phyloP scores from a whole-genome alignment of 2,113 vertebrate genomes.

The Vicugna pacos region DNA sequence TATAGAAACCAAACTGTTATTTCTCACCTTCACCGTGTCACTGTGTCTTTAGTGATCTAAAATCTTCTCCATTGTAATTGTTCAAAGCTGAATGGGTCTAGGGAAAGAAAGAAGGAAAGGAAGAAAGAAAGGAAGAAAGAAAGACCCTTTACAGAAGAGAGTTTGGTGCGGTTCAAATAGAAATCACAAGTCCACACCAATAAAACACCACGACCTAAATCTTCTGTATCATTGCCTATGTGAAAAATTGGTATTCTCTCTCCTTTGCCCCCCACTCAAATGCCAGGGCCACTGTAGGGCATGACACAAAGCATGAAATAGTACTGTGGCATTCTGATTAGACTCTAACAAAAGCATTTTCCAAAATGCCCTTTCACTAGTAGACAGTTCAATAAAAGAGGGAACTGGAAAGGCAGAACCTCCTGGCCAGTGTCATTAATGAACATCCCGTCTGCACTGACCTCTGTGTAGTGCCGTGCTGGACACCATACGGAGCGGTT shows the following conservation, averaged over 20 bases:
- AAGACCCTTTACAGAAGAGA: background rate
- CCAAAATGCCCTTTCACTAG: constrained; percentile 53
- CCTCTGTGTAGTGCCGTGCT: constrained; percentile 27
- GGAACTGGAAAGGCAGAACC: constrained; percentile 27
- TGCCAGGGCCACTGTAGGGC: constrained; percentile 41
- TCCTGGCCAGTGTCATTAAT: constrained; percentile 54
- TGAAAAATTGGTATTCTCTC: background rate
- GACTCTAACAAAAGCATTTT: constrained; percentile 50
- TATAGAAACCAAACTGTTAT: constrained; percentile 55
- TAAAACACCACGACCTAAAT: background rate
- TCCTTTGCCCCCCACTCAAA: constrained; percentile 57
- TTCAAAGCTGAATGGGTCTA: constrained; percentile 15
- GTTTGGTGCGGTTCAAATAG: background rate
- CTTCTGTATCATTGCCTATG: background rate
- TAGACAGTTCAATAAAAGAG: constrained; percentile 55
- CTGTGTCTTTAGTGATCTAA: constrained; percentile 48
- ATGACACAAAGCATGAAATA: constrained; percentile 44
- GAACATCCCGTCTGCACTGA: constrained; percentile 32
- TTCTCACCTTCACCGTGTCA: background rate
- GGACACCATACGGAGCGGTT: background rate
- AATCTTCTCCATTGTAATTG: constrained; percentile 34
- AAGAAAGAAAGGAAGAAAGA: background rate
- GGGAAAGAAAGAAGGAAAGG: background rate
- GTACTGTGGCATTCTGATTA: constrained; percentile 64
- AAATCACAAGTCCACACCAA: background rate